Evolutionary conservation across 2,113 vertebrate species (phyloP).

Genomic region (Loxodonta africana): DNA sequence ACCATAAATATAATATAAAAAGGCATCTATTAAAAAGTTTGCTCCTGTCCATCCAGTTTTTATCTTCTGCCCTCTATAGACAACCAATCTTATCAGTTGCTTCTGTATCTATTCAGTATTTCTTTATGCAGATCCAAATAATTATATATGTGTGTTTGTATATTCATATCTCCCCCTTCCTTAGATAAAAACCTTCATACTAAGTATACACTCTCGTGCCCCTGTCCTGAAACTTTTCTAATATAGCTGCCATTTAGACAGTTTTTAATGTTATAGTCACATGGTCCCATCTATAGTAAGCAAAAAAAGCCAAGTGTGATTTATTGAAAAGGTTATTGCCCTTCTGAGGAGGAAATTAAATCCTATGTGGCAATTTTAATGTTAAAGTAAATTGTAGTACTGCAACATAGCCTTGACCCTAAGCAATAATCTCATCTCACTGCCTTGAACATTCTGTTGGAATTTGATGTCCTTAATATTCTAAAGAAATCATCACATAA

Average conservation of each 20-base stretch:
- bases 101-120: not conserved
- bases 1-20: not conserved
- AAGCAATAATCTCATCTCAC: constrained; percentile 67
- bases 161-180: not conserved
- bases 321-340: constrained; percentile 19
- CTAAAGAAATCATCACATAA: constrained; percentile 52
- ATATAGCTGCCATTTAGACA: not conserved
- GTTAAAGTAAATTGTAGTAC: constrained; percentile 68
- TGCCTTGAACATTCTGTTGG: constrained; percentile 17
- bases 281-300: constrained; percentile 38
- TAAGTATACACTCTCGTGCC: not conserved
- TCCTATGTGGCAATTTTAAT: constrained; percentile 69
- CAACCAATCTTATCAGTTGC: not conserved
- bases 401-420: constrained; percentile 49
- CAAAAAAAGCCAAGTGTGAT: not conserved
- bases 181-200: not conserved
- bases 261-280: not conserved
- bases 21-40: not conserved
- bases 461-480: constrained; percentile 49
- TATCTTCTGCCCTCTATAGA: not conserved
- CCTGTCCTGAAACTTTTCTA: not conserved
- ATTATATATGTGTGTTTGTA: not conserved
- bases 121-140: not conserved
- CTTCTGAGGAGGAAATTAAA: constrained; percentile 75
- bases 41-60: not conserved